Percentiles rank a stretch among this genome's conserved stretches.
Conservation (phyloP, 2,888 invertebrate species). For the Spialia ferax region DNA sequence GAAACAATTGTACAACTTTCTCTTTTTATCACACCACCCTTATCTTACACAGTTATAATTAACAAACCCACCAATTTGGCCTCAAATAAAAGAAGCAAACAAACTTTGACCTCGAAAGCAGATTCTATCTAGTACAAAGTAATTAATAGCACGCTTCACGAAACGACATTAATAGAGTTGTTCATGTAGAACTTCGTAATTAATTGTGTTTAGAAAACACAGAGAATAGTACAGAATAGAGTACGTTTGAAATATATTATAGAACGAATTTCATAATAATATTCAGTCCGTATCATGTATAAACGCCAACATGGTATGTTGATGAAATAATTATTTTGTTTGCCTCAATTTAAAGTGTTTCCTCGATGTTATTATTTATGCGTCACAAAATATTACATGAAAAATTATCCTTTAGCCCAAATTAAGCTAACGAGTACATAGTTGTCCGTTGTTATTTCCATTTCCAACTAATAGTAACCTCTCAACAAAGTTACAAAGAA, state of each 20-base stretch:
- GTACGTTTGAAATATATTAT: not conserved
- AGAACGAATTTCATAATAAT: no score
- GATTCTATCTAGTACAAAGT: slow-evolving; percentile 26
- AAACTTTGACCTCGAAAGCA: slow-evolving; percentile 9
- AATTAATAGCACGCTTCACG: slow-evolving; percentile 24
- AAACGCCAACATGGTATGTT: no score
- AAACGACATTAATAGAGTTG: slow-evolving; percentile 19
- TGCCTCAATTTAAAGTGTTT: no score
- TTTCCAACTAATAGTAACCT: no score
- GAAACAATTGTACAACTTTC: slow-evolving; percentile 64
- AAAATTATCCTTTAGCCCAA: no score
- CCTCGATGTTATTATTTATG: no score
- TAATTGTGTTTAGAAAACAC: slow-evolving; percentile 9
- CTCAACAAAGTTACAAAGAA: no score
- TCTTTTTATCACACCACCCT: slow-evolving; percentile 37
- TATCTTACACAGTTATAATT: slow-evolving; percentile 40
- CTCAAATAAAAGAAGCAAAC: slow-evolving; percentile 22
- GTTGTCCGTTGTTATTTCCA: no score
- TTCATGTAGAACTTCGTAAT: slow-evolving; percentile 1
- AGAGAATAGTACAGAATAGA: not conserved
- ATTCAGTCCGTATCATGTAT: no score
- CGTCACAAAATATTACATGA: no score
- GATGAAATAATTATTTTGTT: no score
- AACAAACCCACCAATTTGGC: slow-evolving; percentile 21
- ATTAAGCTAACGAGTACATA: no score